phyloP scores from a whole-genome alignment of 1,140 invertebrate genomes.

The Phthorimaea operculella region DNA sequence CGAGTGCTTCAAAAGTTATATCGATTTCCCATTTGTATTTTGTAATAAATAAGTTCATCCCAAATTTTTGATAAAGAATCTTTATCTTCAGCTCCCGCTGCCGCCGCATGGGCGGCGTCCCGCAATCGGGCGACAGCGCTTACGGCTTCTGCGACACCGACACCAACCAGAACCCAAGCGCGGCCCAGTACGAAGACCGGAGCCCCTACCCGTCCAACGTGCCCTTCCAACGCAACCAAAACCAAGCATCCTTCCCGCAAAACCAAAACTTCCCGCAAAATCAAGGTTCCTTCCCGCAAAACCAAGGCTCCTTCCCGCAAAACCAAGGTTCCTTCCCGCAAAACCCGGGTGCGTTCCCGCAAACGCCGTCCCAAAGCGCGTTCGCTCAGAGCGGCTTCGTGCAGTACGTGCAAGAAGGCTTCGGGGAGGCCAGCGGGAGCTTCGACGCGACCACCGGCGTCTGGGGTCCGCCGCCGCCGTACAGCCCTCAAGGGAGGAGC shows the following conservation, averaged over 20 bases:
- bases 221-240: constrained; percentile 26
- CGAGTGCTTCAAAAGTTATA: too few species aligned
- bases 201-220: constrained; percentile 25
- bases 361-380: constrained; percentile 17
- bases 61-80: too few species aligned
- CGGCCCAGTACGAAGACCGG: constrained; percentile 32
- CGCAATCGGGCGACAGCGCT: constrained; percentile 61
- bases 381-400: constrained; percentile 17
- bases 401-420: constrained; percentile 31
- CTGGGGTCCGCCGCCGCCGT: constrained; percentile 62
- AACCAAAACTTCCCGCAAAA: constrained; percentile 18
- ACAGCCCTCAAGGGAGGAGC: constrained; percentile 62
- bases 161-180: constrained; percentile 21
- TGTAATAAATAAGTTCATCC: too few species aligned
- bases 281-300: constrained; percentile 6
- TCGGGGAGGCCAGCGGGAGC: constrained; percentile 42
- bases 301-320: constrained; percentile 9
- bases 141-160: constrained; percentile 62
- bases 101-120: constrained; percentile 49
- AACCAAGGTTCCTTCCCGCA: constrained; percentile 19
- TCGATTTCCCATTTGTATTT: too few species aligned
- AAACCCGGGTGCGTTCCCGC: constrained; percentile 24
- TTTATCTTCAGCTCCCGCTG: constrained; percentile 40
- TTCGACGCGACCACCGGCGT: constrained; percentile 52
- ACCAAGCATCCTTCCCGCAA: constrained; percentile 17